Conservation (phyloP, 1,140 invertebrate genomes). For the Eufriesea mexicana region DNA sequence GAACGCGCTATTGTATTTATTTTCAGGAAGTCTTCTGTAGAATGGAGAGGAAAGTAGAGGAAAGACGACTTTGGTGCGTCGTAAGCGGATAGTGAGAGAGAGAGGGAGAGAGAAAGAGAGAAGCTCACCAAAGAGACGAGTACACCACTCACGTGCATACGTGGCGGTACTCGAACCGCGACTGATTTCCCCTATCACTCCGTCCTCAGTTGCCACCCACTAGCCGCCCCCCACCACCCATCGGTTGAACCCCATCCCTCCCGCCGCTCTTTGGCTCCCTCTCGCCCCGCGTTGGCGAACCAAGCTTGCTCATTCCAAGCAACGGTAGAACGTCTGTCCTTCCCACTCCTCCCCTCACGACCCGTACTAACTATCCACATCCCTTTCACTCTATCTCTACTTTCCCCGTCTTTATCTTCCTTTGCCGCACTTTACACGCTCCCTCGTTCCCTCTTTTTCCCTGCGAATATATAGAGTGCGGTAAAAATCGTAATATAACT, state of each 20-base stretch:
- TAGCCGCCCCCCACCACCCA: slow-evolving; percentile 56
- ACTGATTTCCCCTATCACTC: slow-evolving; percentile 75
- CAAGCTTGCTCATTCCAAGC: slow-evolving; percentile 55
- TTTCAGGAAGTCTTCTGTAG: neutral
- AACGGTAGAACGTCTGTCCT: slow-evolving; percentile 66
- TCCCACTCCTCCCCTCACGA: slow-evolving; percentile 13
- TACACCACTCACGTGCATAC: slow-evolving; percentile 54
- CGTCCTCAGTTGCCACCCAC: slow-evolving; percentile 68
- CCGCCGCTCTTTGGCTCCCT: too few relatives aligned
- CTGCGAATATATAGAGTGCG: slow-evolving; percentile 19
- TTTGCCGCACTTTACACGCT: neutral
- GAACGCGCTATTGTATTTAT: slow-evolving; percentile 10
- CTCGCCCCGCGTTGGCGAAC: neutral
- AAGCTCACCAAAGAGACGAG: slow-evolving; percentile 25
- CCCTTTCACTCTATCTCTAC: slow-evolving; percentile 58
- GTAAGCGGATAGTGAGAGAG: neutral
- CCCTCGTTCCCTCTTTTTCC: neutral
- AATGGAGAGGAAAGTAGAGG: neutral
- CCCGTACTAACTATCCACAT: slow-evolving; percentile 21
- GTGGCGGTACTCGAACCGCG: slow-evolving; percentile 72
- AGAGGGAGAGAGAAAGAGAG: neutral
- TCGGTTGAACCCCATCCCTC: slow-evolving; percentile 32
- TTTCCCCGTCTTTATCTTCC: slow-evolving; percentile 36
- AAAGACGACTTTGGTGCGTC: neutral
- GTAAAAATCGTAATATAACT: slow-evolving; percentile 28